These are phyloP conservation scores for Eupithecia pulchellata DNA, from an alignment of 2,888 invertebrate species.

Conservation along the genomic window DNA sequence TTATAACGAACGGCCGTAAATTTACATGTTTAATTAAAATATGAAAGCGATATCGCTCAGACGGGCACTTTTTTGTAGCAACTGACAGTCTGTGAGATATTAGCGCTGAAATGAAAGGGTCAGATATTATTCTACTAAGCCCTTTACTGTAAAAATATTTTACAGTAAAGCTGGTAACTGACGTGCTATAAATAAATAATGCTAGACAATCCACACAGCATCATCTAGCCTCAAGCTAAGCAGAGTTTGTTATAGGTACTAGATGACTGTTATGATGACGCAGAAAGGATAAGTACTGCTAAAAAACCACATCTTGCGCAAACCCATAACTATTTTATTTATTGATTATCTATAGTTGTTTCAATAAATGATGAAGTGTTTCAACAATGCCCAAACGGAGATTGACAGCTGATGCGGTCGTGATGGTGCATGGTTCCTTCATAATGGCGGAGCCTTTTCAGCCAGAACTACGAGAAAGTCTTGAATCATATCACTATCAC, in stretches of 20 bases:
- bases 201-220: too few relatives aligned
- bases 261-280: too few relatives aligned
- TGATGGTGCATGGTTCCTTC: not conserved
- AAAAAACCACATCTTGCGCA: too few relatives aligned
- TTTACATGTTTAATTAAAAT: slow-evolving; percentile 37
- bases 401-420: not conserved
- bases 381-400: not conserved
- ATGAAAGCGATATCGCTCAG: slow-evolving; percentile 35
- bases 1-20: slow-evolving; percentile 35
- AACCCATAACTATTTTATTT: too few relatives aligned
- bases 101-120: slow-evolving; percentile 29
- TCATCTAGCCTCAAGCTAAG: too few relatives aligned
- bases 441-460: not conserved
- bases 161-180: too few relatives aligned
- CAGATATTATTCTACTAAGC: not conserved
- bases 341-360: too few relatives aligned
- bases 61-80: slow-evolving; percentile 35
- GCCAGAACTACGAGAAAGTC: not conserved
- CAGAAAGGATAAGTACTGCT: too few relatives aligned
- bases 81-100: slow-evolving; percentile 36
- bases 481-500: too few relatives aligned
- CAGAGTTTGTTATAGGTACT: too few relatives aligned
- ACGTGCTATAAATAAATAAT: too few relatives aligned
- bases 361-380: not conserved
- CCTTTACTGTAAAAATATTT: not conserved